phyloP scores from a whole-genome alignment of 1,140 invertebrate genomes.

The Camponotus vicinus region DNA sequence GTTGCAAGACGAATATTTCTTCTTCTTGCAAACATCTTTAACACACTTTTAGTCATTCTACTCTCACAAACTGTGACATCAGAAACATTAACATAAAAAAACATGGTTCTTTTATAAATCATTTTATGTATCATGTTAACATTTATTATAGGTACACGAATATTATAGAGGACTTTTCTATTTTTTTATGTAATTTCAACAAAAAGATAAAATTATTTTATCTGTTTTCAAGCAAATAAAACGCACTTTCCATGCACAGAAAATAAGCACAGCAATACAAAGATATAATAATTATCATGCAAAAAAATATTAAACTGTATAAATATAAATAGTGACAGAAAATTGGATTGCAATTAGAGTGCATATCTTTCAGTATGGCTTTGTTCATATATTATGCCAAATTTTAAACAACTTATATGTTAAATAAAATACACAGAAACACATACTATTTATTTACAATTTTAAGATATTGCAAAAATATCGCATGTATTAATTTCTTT shows the following conservation, averaged over 20 bases:
- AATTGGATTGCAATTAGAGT: neutral
- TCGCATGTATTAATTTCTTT: neutral
- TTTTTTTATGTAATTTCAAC: no score
- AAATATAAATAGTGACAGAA: neutral
- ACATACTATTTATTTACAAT: neutral
- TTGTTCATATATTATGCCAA: neutral
- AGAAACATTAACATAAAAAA: neutral
- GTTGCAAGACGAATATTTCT: constrained; percentile 26
- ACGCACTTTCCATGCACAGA: neutral
- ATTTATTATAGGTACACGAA: neutral
- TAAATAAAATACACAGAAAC: neutral
- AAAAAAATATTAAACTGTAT: neutral
- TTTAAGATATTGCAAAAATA: neutral
- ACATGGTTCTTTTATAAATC: neutral
- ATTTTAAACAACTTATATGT: neutral
- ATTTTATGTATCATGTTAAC: neutral
- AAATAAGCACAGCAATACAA: neutral
- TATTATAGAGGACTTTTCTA: neutral
- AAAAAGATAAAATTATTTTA: neutral
- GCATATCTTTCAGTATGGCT: neutral
- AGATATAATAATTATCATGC: neutral
- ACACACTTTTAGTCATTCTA: constrained; percentile 44
- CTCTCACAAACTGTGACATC: neutral
- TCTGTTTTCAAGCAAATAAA: neutral
- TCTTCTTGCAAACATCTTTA: constrained; percentile 35